phyloP scores from a whole-genome alignment of 1,140 invertebrate species.

The Drosophila murphyi region DNA sequence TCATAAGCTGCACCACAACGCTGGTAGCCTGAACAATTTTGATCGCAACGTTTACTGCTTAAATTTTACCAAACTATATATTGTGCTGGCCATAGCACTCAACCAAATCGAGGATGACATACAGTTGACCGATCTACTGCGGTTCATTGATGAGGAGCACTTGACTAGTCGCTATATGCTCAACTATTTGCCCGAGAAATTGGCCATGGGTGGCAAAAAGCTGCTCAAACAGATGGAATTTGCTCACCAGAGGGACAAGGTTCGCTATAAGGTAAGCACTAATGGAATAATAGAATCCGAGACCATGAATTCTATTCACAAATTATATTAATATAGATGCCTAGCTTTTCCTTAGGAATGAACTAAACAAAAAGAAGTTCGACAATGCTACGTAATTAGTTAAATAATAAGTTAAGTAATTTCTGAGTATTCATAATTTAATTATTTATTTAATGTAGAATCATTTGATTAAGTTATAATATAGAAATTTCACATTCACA shows the following conservation, averaged over 20 bases:
- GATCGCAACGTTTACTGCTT: slow-evolving; percentile 61
- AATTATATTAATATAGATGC: no score
- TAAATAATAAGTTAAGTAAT: not conserved
- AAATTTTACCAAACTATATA: slow-evolving; percentile 59
- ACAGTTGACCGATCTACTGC: slow-evolving; percentile 86
- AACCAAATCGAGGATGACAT: slow-evolving; percentile 86
- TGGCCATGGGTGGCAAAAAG: slow-evolving; percentile 67
- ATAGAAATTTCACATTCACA: no score
- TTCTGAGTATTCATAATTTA: not conserved
- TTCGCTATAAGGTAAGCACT: slow-evolving; percentile 44
- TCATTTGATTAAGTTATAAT: no score
- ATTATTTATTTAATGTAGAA: not conserved
- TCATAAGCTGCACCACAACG: slow-evolving; percentile 58
- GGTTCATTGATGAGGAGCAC: slow-evolving; percentile 87
- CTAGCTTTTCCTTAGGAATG: no score
- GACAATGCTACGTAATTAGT: no score
- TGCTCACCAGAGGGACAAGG: slow-evolving; percentile 46
- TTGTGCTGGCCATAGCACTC: slow-evolving; percentile 86
- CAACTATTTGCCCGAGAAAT: slow-evolving; percentile 86
- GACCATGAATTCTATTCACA: no score
- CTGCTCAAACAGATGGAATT: slow-evolving; percentile 77
- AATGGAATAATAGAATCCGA: no score
- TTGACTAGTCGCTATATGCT: slow-evolving; percentile 86
- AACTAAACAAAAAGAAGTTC: no score
- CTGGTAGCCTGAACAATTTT: slow-evolving; percentile 20